Percentiles rank a stretch among this genome's conserved stretches.
Conservation (phyloP, 2,888 invertebrate species). For the Laspeyria flexula region DNA sequence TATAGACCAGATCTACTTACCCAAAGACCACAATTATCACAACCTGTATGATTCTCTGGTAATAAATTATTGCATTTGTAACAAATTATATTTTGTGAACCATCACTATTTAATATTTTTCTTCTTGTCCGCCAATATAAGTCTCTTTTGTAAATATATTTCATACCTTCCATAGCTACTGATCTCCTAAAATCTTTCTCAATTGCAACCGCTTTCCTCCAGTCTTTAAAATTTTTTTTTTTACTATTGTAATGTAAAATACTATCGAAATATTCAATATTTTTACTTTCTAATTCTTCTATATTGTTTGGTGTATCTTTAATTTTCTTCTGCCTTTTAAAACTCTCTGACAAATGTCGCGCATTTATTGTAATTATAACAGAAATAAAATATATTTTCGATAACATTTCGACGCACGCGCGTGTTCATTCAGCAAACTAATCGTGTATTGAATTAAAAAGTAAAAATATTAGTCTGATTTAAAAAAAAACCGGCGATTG, state of each 20-base stretch:
- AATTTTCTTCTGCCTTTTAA: background rate
- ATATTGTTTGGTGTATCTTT: constrained; percentile 28
- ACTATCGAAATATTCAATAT: constrained; percentile 50
- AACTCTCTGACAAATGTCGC: too few species aligned
- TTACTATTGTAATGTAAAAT: constrained; percentile 47
- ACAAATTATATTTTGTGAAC: constrained; percentile 44
- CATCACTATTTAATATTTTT: constrained; percentile 40
- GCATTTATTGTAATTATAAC: too few species aligned
- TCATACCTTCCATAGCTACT: constrained; percentile 58
- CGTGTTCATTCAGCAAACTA: too few species aligned
- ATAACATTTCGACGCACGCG: background rate
- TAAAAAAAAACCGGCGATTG: too few species aligned
- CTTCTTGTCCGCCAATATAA: constrained; percentile 70
- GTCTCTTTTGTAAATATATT: constrained; percentile 64
- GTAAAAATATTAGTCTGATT: too few species aligned
- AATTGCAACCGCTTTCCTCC: constrained; percentile 32
- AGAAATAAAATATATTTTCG: too few species aligned
- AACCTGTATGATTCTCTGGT: constrained; percentile 41
- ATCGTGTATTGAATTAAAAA: too few species aligned
- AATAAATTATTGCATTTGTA: constrained; percentile 59
- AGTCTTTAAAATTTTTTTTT: constrained; percentile 12
- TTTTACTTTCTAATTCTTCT: constrained; percentile 21
- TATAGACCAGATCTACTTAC: constrained; percentile 41
- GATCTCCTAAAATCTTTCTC: constrained; percentile 58
- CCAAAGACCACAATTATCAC: constrained; percentile 59